A percentile compares a stretch with the other conserved stretches of the same genome.
phyloP scores from a whole-genome alignment of 2,888 invertebrate genomes.

The Lysandra coridon region DNA sequence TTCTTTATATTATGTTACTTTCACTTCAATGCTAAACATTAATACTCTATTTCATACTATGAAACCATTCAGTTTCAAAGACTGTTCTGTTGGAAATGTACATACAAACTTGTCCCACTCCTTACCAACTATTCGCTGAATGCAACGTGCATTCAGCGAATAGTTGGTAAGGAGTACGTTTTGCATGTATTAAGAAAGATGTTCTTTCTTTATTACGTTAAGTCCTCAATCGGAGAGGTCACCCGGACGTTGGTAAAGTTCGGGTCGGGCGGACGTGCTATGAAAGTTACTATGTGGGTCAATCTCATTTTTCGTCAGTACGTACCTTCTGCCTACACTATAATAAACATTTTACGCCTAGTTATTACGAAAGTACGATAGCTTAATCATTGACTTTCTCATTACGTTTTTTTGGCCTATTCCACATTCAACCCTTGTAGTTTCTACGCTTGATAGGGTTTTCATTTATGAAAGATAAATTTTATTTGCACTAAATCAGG shows the following conservation, averaged over 20 bases:
- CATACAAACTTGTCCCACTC: not conserved
- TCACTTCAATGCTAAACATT: no score
- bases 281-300: slow-evolving; percentile 78
- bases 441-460: not conserved
- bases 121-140: not conserved
- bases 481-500: not conserved
- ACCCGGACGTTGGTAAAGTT: slow-evolving; percentile 66
- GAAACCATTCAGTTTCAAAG: not conserved
- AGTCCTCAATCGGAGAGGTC: slow-evolving; percentile 48
- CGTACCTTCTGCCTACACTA: slow-evolving; percentile 43
- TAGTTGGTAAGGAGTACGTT: no score
- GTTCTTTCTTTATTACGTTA: slow-evolving; percentile 29
- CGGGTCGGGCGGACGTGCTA: slow-evolving; percentile 49
- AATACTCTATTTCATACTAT: no score
- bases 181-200: not conserved
- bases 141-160: no score
- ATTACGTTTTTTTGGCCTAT: not conserved
- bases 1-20: no score
- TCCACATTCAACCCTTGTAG: not conserved
- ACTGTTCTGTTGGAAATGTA: not conserved
- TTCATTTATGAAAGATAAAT: not conserved
- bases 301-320: slow-evolving; percentile 68
- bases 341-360: slow-evolving; percentile 3
- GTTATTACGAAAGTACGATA: not conserved
- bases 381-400: not conserved